phyloP scores from a whole-genome alignment of 2,797 vertebrate species.

The Merluccius polli region DNA sequence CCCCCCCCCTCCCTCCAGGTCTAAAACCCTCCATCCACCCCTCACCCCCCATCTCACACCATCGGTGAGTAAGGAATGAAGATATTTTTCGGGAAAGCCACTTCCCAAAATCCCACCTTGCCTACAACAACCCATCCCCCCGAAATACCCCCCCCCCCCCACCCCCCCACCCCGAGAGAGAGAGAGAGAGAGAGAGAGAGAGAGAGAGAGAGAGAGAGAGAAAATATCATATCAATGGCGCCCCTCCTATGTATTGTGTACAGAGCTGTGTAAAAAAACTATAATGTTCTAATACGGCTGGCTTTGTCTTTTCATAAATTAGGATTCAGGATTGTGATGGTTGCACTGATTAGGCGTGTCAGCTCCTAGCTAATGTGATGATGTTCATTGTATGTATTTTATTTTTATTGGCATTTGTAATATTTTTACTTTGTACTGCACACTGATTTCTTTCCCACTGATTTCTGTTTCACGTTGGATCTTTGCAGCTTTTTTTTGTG shows the following conservation, averaged over 20 bases:
- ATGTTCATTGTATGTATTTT: not conserved
- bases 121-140: too few species aligned
- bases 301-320: not conserved
- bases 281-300: not conserved
- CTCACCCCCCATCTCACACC: too few species aligned
- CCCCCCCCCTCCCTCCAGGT: slow-evolving; percentile 1
- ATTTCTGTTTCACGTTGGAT: not conserved
- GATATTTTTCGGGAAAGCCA: too few species aligned
- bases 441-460: not conserved
- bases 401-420: not conserved
- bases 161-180: not conserved
- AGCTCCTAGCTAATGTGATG: not conserved
- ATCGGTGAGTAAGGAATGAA: too few species aligned
- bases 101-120: too few species aligned
- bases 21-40: not conserved
- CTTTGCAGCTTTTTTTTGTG: not conserved
- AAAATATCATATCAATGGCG: not conserved
- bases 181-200: not conserved
- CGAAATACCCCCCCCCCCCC: slow-evolving; percentile 17
- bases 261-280: not conserved
- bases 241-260: not conserved
- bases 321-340: not conserved
- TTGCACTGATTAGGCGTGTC: not conserved
- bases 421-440: not conserved
- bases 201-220: not conserved